A percentile compares a stretch with the other conserved stretches of the same genome.
Evolutionary conservation across 2,888 invertebrate species (phyloP).

Genomic region (Xylocampa areola): DNA sequence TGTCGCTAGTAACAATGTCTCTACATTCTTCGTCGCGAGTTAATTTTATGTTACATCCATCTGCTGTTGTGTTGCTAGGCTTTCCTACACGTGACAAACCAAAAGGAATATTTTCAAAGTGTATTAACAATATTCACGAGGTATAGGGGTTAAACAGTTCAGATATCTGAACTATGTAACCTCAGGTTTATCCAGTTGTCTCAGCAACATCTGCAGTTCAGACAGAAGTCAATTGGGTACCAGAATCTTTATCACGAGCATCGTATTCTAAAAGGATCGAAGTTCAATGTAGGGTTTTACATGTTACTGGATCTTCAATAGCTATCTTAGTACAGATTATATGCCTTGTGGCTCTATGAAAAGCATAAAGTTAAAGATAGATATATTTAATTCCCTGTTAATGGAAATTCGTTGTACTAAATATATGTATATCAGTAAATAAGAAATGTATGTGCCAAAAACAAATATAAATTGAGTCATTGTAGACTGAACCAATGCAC

Average conservation of each 20-base stretch:
- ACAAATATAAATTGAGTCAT: no score
- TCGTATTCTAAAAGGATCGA: not conserved
- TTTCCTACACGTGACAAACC: not conserved
- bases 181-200: slow-evolving; percentile 8
- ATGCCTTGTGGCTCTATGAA: no score
- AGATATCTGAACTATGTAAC: slow-evolving; percentile 4
- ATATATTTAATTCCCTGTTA: no score
- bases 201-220: not conserved
- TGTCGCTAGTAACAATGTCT: slow-evolving; percentile 14
- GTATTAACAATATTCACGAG: slow-evolving; percentile 3
- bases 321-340: no score
- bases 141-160: slow-evolving; percentile 2
- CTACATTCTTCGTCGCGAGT: slow-evolving; percentile 14
- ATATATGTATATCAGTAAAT: no score
- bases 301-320: no score
- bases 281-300: no score
- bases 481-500: no score
- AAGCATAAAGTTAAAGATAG: no score
- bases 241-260: not conserved
- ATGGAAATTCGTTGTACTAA: no score
- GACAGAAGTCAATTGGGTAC: slow-evolving; percentile 1
- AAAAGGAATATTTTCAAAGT: not conserved
- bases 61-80: not conserved
- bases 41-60: slow-evolving; percentile 19
- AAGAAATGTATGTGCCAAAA: no score